Evolutionary conservation across 2,797 vertebrate genomes (phyloP), one percentile per base, ranked within the genome.

Genomic region (Manis javanica): DNA sequence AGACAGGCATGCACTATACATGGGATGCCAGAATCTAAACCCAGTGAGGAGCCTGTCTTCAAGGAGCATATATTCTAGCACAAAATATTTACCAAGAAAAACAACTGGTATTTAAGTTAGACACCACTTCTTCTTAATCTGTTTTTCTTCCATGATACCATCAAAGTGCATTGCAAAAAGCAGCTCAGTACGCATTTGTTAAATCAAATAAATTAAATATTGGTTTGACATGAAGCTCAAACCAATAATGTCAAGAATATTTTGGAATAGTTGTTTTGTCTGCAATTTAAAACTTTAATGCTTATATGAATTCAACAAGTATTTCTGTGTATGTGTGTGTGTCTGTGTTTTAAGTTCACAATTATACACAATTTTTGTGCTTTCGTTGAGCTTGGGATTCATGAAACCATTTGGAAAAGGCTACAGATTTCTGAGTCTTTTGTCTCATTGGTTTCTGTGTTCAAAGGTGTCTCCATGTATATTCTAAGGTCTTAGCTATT

Each of bases 141-240:
- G 26, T 18, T 55, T 93, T 92, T 53, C 75, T 94, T 84, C 29
- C 4, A 68, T 7, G 37, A 4, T 90, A 15, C n/a, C 53, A 68
- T 94, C 87, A 75, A 96, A 93, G n/a, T 55, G 12, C 81, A 81
- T 55, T 66, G 8, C 53, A 95, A 92, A 83, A 72, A 69, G 18
- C 3, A 34, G 21, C 18, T 91, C 57, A 91, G 69, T 74, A 79
- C 34, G 75, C 78, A 86, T 74, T 69, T 75, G 46, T 94, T 87
- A 87, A 93, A 74, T 68, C 31, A 59, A 75, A 29, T 59, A 87
- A 64, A 84, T 59, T 96, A 82, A 95, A 81, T 94, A 78, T 59
- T 49, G 24, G 66, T 83, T 77, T 96, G 49, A 75, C 19, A 72
- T 87, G 14, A 93, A 96, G 18, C 26, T 87, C 21, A 85, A 93